Evolutionary conservation across 2,888 invertebrate species (phyloP), one percentile per base, ranked within the genome.

Genomic region (Acronicta leporina): DNA sequence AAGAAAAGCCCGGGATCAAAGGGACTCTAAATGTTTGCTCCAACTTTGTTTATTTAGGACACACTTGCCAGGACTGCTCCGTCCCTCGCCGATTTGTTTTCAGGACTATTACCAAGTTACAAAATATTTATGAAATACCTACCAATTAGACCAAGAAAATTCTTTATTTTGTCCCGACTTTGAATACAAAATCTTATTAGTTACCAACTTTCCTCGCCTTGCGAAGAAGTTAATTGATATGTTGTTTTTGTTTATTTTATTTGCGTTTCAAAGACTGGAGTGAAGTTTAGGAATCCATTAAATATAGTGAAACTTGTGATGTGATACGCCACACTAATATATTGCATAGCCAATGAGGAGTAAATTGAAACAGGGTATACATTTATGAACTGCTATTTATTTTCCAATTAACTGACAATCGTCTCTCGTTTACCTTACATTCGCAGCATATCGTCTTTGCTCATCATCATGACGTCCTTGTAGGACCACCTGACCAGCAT

Each of bases 381-480:
- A 65, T 75, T 67, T 70, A 63, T 43, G 54, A 3, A 42, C 5
- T 66, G 70, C 60, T 60, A 64, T 72, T 68, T 75, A 70, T 73
- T 78, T 35, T 38, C 60, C n/a, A 57, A 35, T 60, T 16, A 63
- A 59, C 38, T 42, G 40, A 51, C 14, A 52, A 25, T 49, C 15
- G 25, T 38, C 44, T 63, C 30, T 42, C 13, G 30, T 52, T 11
- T 27, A 46, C 44, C 67, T 87, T 82, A 92, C 87, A 89, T 78
- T 50, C 90, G 80, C 69, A 84, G 80, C 91, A 90, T 90, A 67
- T 84, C 85, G 80, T 91, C 91, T 52, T 74, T 70, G 82, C 87
- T 88, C 88, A 85, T 88, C 75, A 92, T 76, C 91, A 92, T 92
- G 53, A 92, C 90, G 63, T 92, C 91, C 60, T 79, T 91, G 87